These are phyloP conservation scores for Dasypus novemcinctus DNA, from an alignment of 2,113 vertebrate species.

Conservation along the genomic window DNA sequence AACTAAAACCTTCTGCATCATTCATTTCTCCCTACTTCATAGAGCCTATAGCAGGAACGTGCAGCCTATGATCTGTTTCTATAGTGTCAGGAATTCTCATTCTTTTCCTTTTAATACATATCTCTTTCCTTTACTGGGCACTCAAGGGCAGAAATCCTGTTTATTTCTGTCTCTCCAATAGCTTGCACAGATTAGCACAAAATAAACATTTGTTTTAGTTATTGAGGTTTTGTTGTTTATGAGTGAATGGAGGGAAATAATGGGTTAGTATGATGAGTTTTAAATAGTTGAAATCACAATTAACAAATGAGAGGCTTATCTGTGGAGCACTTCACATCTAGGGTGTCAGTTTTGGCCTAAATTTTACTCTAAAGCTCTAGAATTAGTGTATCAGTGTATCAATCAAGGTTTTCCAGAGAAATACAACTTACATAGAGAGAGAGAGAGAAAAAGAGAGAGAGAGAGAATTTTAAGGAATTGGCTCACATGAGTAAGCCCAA, in stretches of 20 bases:
- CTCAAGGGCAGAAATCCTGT: not conserved
- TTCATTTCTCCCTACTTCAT: not conserved
- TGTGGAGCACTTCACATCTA: not conserved
- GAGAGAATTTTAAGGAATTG: too few relatives aligned
- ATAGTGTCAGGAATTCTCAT: not conserved
- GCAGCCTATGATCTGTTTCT: not conserved
- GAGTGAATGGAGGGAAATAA: not conserved
- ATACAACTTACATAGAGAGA: too few relatives aligned
- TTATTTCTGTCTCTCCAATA: not conserved
- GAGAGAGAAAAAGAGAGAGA: too few relatives aligned
- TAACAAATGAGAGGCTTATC: not conserved
- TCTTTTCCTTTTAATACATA: not conserved
- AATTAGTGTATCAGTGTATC: too few relatives aligned
- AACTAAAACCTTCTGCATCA: not conserved
- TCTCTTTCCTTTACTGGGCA: not conserved
- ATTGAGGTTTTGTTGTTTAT: not conserved
- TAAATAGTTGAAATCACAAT: not conserved
- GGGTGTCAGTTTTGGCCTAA: not conserved
- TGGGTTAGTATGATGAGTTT: not conserved
- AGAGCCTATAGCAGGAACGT: not conserved
- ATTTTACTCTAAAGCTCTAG: not conserved
- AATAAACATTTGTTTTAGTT: not conserved
- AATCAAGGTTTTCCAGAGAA: too few relatives aligned
- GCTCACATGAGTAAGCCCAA: too few relatives aligned
- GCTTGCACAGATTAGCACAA: not conserved